These are phyloP conservation scores for Phortica magna DNA, from an alignment of 2,888 invertebrate species.

Conservation along the genomic window DNA sequence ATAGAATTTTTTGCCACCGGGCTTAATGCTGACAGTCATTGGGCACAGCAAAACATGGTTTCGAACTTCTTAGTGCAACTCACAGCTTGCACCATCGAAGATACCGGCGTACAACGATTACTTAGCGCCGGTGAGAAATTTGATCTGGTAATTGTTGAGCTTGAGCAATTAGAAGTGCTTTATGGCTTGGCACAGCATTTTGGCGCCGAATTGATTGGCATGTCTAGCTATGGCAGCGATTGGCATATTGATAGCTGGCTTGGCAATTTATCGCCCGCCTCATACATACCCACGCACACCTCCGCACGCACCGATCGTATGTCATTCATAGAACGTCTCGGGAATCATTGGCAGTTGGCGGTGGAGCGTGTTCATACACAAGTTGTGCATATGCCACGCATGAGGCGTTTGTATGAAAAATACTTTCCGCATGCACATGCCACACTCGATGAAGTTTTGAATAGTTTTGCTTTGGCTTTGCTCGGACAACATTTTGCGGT, in stretches of 20 bases:
- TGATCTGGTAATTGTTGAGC: constrained; percentile 75
- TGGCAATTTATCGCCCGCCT: constrained; percentile 68
- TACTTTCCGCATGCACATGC: constrained; percentile 63
- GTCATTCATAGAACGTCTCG: constrained; percentile 71
- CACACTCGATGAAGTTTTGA: constrained; percentile 55
- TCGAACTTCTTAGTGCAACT: constrained; percentile 9
- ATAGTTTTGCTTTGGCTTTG: constrained; percentile 66
- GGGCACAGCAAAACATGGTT: constrained; percentile 36
- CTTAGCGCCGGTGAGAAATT: constrained; percentile 70
- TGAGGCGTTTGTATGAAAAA: constrained; percentile 56
- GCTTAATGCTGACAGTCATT: neutral
- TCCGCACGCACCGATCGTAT: constrained; percentile 66
- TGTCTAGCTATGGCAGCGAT: constrained; percentile 61
- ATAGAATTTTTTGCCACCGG: constrained; percentile 48
- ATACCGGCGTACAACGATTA: constrained; percentile 53
- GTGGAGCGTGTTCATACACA: constrained; percentile 53
- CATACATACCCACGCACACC: constrained; percentile 66
- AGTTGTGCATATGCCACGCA: constrained; percentile 62
- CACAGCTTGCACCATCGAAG: constrained; percentile 39
- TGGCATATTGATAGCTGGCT: constrained; percentile 49
- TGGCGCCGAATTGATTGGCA: constrained; percentile 62
- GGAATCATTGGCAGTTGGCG: constrained; percentile 61
- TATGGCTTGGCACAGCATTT: constrained; percentile 68
- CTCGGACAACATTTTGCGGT: constrained; percentile 61
- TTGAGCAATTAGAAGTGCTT: constrained; percentile 69